These are phyloP conservation scores for Nycticebus coucang DNA, from an alignment of 2,113 vertebrate species.

Conservation along the genomic window DNA sequence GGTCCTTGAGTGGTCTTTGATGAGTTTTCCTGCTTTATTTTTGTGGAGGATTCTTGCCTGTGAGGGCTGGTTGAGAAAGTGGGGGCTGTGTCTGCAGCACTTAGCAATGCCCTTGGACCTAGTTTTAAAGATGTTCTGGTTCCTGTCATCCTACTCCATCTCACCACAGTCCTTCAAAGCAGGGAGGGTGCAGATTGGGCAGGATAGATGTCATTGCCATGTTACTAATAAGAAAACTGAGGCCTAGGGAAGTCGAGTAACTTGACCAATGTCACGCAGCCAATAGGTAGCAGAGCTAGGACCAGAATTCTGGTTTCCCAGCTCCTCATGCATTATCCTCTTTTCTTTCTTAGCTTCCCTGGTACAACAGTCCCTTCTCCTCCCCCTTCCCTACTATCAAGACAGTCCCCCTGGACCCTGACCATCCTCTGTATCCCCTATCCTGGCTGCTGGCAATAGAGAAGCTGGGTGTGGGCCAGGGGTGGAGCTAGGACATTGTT, in stretches of 20 bases:
- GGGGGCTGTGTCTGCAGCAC: background rate
- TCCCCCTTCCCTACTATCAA: background rate
- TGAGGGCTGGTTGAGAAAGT: background rate
- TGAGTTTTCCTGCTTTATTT: background rate
- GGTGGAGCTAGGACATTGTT: conserved; percentile 54
- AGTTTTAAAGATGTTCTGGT: background rate
- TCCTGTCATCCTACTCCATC: background rate
- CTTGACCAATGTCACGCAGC: background rate
- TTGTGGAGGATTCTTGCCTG: background rate
- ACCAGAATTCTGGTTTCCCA: background rate
- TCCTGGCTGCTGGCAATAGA: background rate
- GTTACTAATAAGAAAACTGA: conserved; percentile 57
- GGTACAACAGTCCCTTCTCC: background rate
- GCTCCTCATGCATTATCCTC: background rate
- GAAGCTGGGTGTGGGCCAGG: conserved; percentile 39
- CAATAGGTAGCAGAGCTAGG: background rate
- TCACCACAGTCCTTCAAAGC: background rate
- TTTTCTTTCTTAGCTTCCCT: background rate
- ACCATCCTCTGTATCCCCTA: background rate
- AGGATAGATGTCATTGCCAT: background rate
- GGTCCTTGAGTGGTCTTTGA: background rate
- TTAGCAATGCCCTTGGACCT: background rate
- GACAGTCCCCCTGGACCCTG: background rate
- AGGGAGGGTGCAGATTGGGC: background rate
- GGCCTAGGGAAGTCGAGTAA: conserved; percentile 24